Conservation (phyloP, 2,797 vertebrate species). For the Masticophis lateralis region DNA sequence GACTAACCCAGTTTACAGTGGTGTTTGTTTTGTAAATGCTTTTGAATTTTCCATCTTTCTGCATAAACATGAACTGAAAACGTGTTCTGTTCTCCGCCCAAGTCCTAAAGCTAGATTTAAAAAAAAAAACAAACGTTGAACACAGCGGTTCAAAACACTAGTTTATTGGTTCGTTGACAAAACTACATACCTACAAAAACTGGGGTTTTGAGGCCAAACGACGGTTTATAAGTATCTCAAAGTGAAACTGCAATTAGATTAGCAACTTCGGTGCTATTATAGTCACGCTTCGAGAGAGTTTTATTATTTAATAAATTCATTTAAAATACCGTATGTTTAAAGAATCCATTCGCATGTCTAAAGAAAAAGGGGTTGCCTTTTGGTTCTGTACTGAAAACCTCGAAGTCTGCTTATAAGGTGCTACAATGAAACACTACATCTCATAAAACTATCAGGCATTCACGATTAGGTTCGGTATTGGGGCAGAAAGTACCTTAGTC, state of each 20-base stretch:
- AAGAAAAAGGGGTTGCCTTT: background rate
- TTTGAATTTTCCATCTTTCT: background rate
- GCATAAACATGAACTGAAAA: background rate
- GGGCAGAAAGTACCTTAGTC: background rate
- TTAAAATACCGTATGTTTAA: background rate
- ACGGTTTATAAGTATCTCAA: background rate
- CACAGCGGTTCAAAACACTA: background rate
- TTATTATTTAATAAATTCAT: background rate
- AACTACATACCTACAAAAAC: background rate
- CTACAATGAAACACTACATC: background rate
- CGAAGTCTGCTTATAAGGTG: background rate
- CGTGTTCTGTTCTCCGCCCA: background rate
- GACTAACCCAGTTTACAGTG: background rate
- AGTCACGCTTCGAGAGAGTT: background rate
- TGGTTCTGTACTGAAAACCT: background rate
- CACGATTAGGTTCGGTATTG: background rate
- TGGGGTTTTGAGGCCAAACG: background rate
- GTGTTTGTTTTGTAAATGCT: background rate
- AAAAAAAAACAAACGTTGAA: background rate
- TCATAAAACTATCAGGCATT: background rate
- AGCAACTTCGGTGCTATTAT: background rate
- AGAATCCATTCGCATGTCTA: background rate
- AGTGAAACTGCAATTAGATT: background rate
- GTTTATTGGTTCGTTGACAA: background rate
- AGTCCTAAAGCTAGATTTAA: background rate